Evolutionary conservation across 2,888 invertebrate species (phyloP).

Genomic region (Adelphocoris suturalis): DNA sequence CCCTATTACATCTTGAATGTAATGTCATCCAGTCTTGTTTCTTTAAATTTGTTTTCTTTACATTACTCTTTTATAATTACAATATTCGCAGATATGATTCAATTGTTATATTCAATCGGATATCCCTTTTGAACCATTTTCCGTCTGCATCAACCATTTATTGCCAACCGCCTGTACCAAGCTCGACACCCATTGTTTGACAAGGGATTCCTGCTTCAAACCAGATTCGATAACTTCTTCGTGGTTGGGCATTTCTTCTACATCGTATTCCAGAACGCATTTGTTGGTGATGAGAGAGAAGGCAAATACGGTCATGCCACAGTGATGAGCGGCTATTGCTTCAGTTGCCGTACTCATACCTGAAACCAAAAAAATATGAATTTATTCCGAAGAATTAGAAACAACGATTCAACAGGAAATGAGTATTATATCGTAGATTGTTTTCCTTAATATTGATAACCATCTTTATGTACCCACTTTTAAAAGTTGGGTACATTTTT

Average conservation of each 20-base stretch:
- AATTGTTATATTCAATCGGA: neutral
- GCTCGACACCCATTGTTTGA: slow-evolving; percentile 84
- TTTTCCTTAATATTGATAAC: no score
- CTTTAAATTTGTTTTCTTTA: no score
- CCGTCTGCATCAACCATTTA: neutral
- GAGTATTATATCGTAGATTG: no score
- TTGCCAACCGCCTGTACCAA: slow-evolving; percentile 79
- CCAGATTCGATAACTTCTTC: slow-evolving; percentile 93
- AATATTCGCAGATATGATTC: no score
- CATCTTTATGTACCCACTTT: no score
- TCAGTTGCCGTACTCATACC: slow-evolving; percentile 88
- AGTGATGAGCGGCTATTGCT: slow-evolving; percentile 95
- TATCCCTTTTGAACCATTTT: neutral
- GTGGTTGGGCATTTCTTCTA: slow-evolving; percentile 88
- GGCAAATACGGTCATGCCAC: slow-evolving; percentile 93
- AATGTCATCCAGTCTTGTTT: no score
- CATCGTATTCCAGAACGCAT: slow-evolving; percentile 90
- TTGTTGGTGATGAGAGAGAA: slow-evolving; percentile 97
- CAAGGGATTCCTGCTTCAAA: slow-evolving; percentile 83
- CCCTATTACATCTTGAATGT: no score
- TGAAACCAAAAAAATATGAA: slow-evolving; percentile 78
- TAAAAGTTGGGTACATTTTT: no score
- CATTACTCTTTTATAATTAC: no score
- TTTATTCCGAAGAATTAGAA: no score
- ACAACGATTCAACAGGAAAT: no score